Evolutionary conservation across 2,888 invertebrate species (phyloP).

Genomic region (Leucophora obtusa): DNA sequence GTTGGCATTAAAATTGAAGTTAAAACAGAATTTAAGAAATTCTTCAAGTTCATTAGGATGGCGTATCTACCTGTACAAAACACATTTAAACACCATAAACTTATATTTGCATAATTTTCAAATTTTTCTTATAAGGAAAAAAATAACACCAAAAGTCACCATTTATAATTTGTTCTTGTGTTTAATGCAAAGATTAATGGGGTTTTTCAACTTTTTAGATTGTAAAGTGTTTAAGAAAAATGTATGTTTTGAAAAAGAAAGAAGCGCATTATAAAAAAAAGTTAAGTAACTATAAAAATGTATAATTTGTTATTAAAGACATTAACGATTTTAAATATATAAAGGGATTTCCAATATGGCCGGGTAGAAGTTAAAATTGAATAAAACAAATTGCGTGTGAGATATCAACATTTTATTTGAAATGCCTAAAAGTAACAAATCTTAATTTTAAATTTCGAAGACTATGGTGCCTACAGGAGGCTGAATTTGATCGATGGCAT

Average conservation of each 20-base stretch:
- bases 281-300: too few species aligned
- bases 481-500: too few species aligned
- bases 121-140: slow-evolving; percentile 37
- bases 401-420: too few species aligned
- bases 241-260: not conserved
- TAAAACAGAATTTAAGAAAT: slow-evolving; percentile 3
- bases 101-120: slow-evolving; percentile 50
- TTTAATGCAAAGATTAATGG: slow-evolving; percentile 40
- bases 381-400: too few species aligned
- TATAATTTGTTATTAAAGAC: not conserved
- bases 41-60: slow-evolving; percentile 19
- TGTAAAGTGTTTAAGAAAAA: not conserved
- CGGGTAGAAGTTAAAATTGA: too few species aligned
- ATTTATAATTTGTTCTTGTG: not conserved
- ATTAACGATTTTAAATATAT: not conserved
- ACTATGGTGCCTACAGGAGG: too few species aligned
- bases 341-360: too few species aligned
- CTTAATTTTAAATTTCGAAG: too few species aligned
- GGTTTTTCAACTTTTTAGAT: slow-evolving; percentile 36
- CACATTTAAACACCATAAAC: slow-evolving; percentile 13
- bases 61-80: not conserved
- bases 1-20: slow-evolving; percentile 9
- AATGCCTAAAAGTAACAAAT: too few species aligned
- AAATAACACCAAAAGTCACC: not conserved
- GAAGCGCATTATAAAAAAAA: not conserved